Conservation (phyloP, 2,888 invertebrate species). For the Campaea margaritaria region DNA sequence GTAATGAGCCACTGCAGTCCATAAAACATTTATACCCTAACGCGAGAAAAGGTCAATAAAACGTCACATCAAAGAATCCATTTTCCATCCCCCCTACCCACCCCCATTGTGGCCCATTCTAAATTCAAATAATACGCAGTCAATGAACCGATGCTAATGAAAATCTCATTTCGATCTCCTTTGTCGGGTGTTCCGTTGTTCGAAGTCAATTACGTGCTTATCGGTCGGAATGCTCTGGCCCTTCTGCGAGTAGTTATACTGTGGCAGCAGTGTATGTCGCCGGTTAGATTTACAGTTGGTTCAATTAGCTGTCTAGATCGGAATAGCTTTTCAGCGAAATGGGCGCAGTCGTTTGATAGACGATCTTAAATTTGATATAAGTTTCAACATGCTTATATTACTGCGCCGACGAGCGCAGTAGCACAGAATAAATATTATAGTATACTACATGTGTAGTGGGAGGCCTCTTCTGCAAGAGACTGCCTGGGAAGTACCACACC, state of each 20-base stretch:
- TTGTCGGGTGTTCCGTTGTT: constrained; percentile 35
- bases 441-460: too few relatives aligned
- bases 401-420: too few relatives aligned
- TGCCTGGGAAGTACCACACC: too few relatives aligned
- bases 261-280: background rate
- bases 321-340: too few relatives aligned
- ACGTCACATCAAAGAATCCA: constrained; percentile 29
- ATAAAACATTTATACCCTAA: constrained; percentile 21
- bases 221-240: constrained; percentile 9
- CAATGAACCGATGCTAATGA: constrained; percentile 39
- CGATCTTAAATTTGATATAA: too few relatives aligned
- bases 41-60: constrained; percentile 26
- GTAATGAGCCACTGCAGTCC: constrained; percentile 1
- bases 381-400: too few relatives aligned
- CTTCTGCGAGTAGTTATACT: background rate
- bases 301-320: too few relatives aligned
- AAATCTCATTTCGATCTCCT: constrained; percentile 40
- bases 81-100: constrained; percentile 7
- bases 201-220: constrained; percentile 39
- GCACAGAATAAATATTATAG: too few relatives aligned
- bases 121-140: constrained; percentile 35
- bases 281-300: background rate
- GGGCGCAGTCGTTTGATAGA: too few relatives aligned
- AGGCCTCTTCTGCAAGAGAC: too few relatives aligned
- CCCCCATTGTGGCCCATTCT: constrained; percentile 25